Conservation (phyloP, 2,113 vertebrate species). For the Vombatus ursinus region DNA sequence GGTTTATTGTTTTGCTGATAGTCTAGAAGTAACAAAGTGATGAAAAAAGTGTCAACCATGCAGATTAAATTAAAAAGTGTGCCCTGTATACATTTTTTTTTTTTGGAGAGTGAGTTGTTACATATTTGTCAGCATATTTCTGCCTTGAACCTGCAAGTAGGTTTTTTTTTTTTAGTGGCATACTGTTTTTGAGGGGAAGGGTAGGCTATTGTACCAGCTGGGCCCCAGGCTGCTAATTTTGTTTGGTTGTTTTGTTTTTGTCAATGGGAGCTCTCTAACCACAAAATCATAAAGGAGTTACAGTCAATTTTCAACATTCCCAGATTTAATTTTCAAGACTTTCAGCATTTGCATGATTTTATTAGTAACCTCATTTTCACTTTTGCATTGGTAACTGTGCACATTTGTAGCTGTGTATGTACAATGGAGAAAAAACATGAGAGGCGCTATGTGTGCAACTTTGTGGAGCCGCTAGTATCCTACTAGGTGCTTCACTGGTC, state of each 20-base stretch:
- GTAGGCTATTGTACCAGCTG: background rate
- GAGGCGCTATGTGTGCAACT: background rate
- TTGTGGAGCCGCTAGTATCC: background rate
- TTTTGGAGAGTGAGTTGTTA: background rate
- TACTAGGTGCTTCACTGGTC: background rate
- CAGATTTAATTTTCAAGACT: background rate
- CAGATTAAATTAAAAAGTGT: background rate
- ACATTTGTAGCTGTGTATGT: background rate
- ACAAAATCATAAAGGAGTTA: background rate
- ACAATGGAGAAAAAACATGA: background rate
- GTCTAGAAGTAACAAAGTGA: background rate
- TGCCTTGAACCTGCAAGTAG: background rate
- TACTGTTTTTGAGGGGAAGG: background rate
- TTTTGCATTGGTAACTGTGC: background rate
- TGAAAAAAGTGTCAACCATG: background rate
- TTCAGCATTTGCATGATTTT: background rate
- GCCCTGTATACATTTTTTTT: background rate
- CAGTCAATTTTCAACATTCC: background rate
- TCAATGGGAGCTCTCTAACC: background rate
- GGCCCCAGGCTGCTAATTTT: background rate
- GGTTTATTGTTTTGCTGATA: background rate
- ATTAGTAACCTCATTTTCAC: background rate
- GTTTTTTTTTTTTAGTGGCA: background rate
- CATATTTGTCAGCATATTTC: background rate
- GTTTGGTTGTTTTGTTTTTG: background rate